phyloP scores from a whole-genome alignment of 2,113 vertebrate genomes.

The Cranoglanis bouderius region DNA sequence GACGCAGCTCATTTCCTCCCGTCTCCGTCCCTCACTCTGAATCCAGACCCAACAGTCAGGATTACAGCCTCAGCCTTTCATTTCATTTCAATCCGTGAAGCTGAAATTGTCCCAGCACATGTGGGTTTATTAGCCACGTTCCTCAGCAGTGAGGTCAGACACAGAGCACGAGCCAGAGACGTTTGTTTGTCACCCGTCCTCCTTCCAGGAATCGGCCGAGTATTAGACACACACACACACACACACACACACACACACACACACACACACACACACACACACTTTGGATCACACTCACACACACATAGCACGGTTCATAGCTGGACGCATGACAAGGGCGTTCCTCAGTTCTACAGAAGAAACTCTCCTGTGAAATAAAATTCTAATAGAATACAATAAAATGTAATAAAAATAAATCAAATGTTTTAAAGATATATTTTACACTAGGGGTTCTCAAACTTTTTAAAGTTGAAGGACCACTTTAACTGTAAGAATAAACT shows the following conservation, averaged over 20 bases:
- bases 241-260: constrained; percentile 11
- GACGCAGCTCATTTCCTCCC: background rate
- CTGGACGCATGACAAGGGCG: background rate
- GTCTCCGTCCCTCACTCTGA: background rate
- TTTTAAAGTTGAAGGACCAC: background rate
- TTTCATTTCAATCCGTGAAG: background rate
- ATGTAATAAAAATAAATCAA: background rate
- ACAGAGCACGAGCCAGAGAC: background rate
- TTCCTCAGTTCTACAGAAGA: background rate
- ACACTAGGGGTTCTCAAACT: too few species aligned
- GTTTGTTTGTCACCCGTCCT: constrained; percentile 6
- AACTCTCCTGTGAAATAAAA: background rate
- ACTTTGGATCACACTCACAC: constrained; percentile 3
- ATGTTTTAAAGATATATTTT: background rate
- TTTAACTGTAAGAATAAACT: too few species aligned
- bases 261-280: constrained; percentile 9
- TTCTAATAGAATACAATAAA: background rate
- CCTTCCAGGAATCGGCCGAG: constrained; percentile 23
- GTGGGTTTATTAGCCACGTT: background rate
- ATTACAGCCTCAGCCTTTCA: too few species aligned
- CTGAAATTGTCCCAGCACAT: background rate
- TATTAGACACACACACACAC: constrained; percentile 12
- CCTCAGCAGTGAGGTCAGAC: constrained; percentile 14
- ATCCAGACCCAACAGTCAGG: background rate
- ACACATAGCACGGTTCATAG: background rate